Conservation (phyloP, 2,113 vertebrate genomes). For the Dipodomys merriami region DNA sequence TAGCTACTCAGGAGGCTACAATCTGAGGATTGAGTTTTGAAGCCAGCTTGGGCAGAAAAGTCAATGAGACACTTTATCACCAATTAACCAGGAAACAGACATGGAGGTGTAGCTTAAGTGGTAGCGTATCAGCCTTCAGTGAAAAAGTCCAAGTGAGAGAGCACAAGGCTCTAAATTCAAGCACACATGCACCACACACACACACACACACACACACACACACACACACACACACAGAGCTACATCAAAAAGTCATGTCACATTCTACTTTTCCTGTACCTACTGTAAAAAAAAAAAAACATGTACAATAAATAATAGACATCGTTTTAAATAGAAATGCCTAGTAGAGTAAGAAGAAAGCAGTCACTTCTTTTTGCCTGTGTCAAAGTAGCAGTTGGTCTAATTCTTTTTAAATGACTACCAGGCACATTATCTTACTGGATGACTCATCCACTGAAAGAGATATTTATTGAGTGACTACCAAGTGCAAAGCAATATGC, state of each 20-base stretch:
- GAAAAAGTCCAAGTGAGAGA: too few relatives aligned
- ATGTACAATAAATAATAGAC: background rate
- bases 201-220: too few relatives aligned
- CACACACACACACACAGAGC: too few relatives aligned
- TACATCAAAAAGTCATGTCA: background rate
- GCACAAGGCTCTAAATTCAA: too few relatives aligned
- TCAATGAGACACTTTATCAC: too few relatives aligned
- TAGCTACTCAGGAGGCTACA: too few relatives aligned
- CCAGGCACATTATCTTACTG: background rate
- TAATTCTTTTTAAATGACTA: constrained; percentile 10
- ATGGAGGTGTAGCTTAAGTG: too few relatives aligned
- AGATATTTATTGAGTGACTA: background rate
- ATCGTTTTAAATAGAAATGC: constrained; percentile 24
- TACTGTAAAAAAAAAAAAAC: background rate
- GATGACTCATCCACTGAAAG: background rate
- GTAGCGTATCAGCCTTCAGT: too few relatives aligned
- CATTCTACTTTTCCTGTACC: background rate
- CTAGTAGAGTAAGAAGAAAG: background rate
- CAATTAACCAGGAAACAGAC: too few relatives aligned
- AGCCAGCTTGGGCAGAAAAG: too few relatives aligned
- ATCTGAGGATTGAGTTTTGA: too few relatives aligned
- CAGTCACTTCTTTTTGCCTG: background rate
- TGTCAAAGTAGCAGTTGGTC: background rate
- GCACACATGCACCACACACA: too few relatives aligned
- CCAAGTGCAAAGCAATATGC: background rate